These are phyloP conservation scores for Listronotus bonariensis DNA, from an alignment of 1,140 invertebrate genomes.

Conservation along the genomic window DNA sequence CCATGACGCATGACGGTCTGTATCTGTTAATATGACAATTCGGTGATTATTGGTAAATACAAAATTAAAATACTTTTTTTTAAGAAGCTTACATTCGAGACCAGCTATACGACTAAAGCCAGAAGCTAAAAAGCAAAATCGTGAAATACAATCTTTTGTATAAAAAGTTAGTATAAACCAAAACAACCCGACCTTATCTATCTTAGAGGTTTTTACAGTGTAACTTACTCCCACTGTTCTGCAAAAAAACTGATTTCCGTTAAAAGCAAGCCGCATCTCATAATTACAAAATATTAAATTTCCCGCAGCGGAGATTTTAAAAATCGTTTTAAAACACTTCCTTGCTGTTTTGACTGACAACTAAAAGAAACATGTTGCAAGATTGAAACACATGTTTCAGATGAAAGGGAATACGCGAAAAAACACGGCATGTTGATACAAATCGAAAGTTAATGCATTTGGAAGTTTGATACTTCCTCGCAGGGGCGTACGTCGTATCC, in stretches of 20 bases:
- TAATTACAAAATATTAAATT: constrained; percentile 13
- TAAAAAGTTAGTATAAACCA: too few species aligned
- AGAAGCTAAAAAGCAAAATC: too few species aligned
- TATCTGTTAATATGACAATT: too few species aligned
- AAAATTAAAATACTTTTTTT: too few species aligned
- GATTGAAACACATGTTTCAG: constrained; percentile 13
- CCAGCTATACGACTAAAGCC: too few species aligned
- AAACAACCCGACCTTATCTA: too few species aligned
- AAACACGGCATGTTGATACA: constrained; percentile 14
- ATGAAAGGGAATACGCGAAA: constrained; percentile 13
- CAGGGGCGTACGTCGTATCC: neutral
- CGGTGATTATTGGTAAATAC: too few species aligned
- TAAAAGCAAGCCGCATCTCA: neutral
- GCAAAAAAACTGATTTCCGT: neutral
- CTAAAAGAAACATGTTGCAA: constrained; percentile 14
- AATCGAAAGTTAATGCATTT: constrained; percentile 16
- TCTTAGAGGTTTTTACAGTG: too few species aligned
- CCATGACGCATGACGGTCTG: too few species aligned
- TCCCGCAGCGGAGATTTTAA: constrained; percentile 3
- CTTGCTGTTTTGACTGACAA: constrained; percentile 12
- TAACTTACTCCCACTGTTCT: too few species aligned
- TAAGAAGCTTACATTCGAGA: too few species aligned
- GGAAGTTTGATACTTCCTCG: constrained; percentile 17
- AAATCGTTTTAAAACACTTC: constrained; percentile 22
- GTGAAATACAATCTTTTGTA: too few species aligned